Conservation (phyloP, 2,113 vertebrate species). For the Rhinoptilus africanus region DNA sequence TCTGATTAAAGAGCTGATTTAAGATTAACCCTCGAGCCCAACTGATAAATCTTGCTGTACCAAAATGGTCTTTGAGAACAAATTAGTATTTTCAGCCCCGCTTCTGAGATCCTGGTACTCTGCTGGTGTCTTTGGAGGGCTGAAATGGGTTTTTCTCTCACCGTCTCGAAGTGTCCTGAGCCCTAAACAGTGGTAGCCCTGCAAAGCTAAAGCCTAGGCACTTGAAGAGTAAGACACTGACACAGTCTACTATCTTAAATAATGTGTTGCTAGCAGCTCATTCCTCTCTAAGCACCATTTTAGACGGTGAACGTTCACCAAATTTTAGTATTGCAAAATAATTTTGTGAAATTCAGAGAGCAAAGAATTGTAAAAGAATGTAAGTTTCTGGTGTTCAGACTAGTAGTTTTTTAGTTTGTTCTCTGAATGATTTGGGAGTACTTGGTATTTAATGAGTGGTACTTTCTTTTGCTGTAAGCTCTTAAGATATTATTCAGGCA, state of each 20-base stretch:
- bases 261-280: background rate
- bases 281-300: background rate
- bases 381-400: background rate
- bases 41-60: background rate
- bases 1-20: slow-evolving; percentile 34
- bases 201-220: background rate
- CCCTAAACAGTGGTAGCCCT: background rate
- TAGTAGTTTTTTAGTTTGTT: background rate
- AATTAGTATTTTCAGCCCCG: background rate
- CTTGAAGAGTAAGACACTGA: background rate
- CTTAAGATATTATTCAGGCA: background rate
- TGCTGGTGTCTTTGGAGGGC: background rate
- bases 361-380: background rate
- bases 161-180: background rate
- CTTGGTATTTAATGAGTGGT: background rate
- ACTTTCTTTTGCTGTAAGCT: slow-evolving; percentile 4
- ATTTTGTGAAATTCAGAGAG: background rate
- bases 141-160: background rate
- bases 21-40: slow-evolving; percentile 21
- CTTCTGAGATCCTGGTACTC: background rate
- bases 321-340: background rate
- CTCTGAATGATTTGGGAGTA: background rate
- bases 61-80: background rate
- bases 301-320: background rate
- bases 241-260: background rate